phyloP scores from a whole-genome alignment of 2,888 invertebrate genomes.

The Myopa testacea region DNA sequence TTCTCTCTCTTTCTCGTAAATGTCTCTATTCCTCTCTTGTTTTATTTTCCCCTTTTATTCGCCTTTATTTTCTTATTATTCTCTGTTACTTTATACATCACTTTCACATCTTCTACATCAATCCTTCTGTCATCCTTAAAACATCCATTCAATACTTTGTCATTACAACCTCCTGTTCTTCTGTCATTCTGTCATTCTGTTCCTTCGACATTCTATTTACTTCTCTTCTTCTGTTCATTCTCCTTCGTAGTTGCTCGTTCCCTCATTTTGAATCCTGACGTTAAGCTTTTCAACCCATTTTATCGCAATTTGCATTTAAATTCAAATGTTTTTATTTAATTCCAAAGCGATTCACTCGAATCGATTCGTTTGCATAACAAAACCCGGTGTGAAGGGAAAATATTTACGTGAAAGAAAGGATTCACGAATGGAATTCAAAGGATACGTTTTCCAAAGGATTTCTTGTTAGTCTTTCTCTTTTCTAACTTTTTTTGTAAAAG shows the following conservation, averaged over 20 bases:
- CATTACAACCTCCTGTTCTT: neutral
- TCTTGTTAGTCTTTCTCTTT: too few relatives aligned
- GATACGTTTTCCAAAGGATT: too few relatives aligned
- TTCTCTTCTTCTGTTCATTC: neutral
- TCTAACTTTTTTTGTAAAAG: too few relatives aligned
- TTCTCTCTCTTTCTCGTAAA: too few relatives aligned
- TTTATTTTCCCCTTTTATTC: neutral
- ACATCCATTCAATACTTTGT: too few relatives aligned
- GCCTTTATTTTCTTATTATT: neutral
- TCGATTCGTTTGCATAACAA: neutral
- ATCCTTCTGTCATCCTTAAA: too few relatives aligned
- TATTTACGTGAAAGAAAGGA: too few relatives aligned
- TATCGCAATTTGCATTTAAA: neutral
- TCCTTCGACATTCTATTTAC: neutral
- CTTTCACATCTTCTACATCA: too few relatives aligned
- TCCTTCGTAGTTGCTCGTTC: neutral
- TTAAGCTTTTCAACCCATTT: neutral
- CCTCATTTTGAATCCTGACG: neutral
- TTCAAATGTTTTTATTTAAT: slow-evolving; percentile 7
- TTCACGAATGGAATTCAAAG: too few relatives aligned
- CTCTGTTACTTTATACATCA: too few relatives aligned
- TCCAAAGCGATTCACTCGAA: neutral
- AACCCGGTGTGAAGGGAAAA: neutral
- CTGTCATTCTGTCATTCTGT: neutral
- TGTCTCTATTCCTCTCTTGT: neutral